A percentile compares a stretch with the other conserved stretches of the same genome.
Evolutionary conservation across 1,140 invertebrate species (phyloP).

Genomic region (Lordiphosa clarofinis): DNA sequence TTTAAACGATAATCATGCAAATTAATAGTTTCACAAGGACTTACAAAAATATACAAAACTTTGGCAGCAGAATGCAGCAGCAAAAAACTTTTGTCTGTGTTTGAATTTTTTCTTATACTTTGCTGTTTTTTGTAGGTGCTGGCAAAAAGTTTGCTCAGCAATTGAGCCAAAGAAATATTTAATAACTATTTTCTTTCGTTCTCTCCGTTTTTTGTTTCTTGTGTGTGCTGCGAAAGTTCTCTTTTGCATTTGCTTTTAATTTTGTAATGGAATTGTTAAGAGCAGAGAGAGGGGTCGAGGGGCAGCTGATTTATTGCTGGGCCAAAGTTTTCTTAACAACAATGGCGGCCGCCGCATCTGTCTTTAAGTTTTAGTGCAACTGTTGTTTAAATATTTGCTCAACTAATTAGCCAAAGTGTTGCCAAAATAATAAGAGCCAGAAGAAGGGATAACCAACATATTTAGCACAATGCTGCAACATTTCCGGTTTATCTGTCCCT

Average conservation of each 20-base stretch:
- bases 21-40: slow-evolving; percentile 55
- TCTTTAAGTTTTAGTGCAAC: slow-evolving; percentile 50
- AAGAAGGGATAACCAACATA: slow-evolving; percentile 15
- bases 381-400: slow-evolving; percentile 59
- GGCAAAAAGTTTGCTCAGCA: slow-evolving; percentile 51
- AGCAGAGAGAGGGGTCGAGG: slow-evolving; percentile 1
- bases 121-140: slow-evolving; percentile 53
- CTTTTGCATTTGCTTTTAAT: slow-evolving; percentile 64
- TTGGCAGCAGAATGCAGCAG: slow-evolving; percentile 3
- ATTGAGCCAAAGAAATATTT: slow-evolving; percentile 72
- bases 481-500: slow-evolving; percentile 64
- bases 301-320: slow-evolving; percentile 51
- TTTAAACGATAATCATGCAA: slow-evolving; percentile 64
- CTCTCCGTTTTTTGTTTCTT: slow-evolving; percentile 14
- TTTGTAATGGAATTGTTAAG: slow-evolving; percentile 70
- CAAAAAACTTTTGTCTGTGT: slow-evolving; percentile 36
- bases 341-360: slow-evolving; percentile 27
- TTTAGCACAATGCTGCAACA: slow-evolving; percentile 63
- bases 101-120: slow-evolving; percentile 13
- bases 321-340: slow-evolving; percentile 42
- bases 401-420: slow-evolving; percentile 72
- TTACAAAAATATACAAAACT: slow-evolving; percentile 24
- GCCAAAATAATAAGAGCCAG: slow-evolving; percentile 34
- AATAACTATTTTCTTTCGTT: slow-evolving; percentile 60
- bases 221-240: slow-evolving; percentile 35